phyloP scores from a whole-genome alignment of 2,888 invertebrate species.

The Pseudoips prasinana region DNA sequence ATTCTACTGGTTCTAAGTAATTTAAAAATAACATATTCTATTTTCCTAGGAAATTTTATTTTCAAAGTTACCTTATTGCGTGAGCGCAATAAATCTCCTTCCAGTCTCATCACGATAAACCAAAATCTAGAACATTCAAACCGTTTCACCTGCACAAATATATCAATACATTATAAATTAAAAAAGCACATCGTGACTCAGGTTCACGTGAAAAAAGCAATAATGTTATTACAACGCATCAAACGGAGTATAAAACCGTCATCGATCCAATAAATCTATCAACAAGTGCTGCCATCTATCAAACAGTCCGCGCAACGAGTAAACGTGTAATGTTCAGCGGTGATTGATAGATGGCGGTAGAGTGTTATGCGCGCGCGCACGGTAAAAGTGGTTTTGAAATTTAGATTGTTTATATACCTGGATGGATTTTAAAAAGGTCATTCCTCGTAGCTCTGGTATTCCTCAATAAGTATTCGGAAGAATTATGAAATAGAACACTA shows the following conservation, averaged over 20 bases:
- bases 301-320: conserved; percentile 49
- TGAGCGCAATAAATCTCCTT: conserved; percentile 24
- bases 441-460: conserved; percentile 7
- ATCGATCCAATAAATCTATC: conserved; percentile 60
- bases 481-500: too few species aligned
- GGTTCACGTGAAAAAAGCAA: conserved; percentile 38
- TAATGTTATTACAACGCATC: conserved; percentile 62
- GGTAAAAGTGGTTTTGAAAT: conserved; percentile 42
- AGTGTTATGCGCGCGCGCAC: conserved; percentile 48
- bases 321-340: conserved; percentile 66
- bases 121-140: conserved; percentile 33
- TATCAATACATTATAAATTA: conserved; percentile 35
- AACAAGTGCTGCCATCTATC: conserved; percentile 74
- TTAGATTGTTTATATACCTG: conserved; percentile 49
- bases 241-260: conserved; percentile 65
- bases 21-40: not conserved
- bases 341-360: conserved; percentile 74
- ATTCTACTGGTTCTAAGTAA: too few species aligned
- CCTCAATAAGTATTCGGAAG: conserved; percentile 9
- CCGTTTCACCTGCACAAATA: conserved; percentile 39
- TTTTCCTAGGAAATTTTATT: conserved; percentile 7
- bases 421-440: conserved; percentile 26
- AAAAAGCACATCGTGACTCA: conserved; percentile 35
- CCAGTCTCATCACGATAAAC: conserved; percentile 30
- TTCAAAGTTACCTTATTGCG: conserved; percentile 19